These are phyloP conservation scores for Caranx ignobilis DNA, from an alignment of 2,113 vertebrate genomes.

Conservation along the genomic window DNA sequence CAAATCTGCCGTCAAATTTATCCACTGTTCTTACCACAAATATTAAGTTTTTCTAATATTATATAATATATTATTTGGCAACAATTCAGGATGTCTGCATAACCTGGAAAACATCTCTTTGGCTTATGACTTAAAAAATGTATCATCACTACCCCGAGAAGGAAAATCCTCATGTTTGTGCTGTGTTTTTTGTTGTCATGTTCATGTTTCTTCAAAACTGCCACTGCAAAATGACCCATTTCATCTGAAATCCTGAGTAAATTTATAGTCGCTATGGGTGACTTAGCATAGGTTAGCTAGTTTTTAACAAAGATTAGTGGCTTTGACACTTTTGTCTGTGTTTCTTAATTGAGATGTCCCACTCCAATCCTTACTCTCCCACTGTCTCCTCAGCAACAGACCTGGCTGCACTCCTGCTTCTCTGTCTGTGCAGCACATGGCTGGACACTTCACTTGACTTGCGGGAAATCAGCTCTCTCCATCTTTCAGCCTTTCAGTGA, in stretches of 20 bases:
- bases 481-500: slow-evolving; percentile 12
- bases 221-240: not conserved
- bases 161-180: too few species aligned
- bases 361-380: not conserved
- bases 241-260: not conserved
- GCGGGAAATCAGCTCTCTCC: not conserved
- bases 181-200: too few species aligned
- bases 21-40: not conserved
- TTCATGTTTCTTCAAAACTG: not conserved
- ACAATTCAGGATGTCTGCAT: not conserved
- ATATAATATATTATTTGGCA: not conserved
- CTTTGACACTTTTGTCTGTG: not conserved
- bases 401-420: not conserved
- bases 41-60: not conserved
- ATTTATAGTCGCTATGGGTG: not conserved
- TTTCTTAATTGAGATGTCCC: not conserved
- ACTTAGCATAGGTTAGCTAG: not conserved
- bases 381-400: not conserved
- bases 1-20: not conserved
- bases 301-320: not conserved
- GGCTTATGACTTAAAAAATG: not conserved
- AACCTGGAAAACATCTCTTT: not conserved
- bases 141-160: not conserved
- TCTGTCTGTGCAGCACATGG: not conserved
- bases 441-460: not conserved